Evolutionary conservation across 2,888 invertebrate genomes (phyloP).

Genomic region (Lycocerus yunnanus): DNA sequence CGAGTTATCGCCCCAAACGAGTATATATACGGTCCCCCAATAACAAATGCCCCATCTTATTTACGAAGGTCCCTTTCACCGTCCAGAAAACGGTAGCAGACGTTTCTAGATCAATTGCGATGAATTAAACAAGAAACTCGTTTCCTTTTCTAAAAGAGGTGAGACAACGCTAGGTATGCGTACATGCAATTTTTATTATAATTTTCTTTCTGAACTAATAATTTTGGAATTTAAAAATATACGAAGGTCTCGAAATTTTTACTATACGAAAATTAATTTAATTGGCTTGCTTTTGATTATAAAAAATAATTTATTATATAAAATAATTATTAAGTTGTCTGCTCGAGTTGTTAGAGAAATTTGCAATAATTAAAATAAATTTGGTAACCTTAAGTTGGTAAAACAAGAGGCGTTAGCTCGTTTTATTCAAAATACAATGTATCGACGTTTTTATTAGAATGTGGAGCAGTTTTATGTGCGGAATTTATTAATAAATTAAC

Average conservation of each 20-base stretch:
- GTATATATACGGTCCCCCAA: slow-evolving; percentile 51
- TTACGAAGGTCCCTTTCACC: slow-evolving; percentile 55
- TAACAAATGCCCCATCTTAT: slow-evolving; percentile 44
- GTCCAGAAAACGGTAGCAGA: slow-evolving; percentile 21
- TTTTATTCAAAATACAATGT: not conserved
- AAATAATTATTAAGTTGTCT: not conserved
- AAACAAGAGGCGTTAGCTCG: not conserved
- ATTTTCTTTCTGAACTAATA: not conserved
- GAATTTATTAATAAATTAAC: not conserved
- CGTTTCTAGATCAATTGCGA: not conserved
- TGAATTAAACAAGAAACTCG: not conserved
- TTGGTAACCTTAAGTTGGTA: not conserved
- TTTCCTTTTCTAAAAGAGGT: not conserved
- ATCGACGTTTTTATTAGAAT: not conserved
- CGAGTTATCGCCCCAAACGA: slow-evolving; percentile 40
- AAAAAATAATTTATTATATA: not conserved
- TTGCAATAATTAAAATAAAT: not conserved
- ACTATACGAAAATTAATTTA: not conserved
- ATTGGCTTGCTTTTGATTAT: not conserved
- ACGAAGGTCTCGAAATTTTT: not conserved
- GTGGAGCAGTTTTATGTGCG: not conserved
- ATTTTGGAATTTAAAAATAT: not conserved
- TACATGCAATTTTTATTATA: not conserved
- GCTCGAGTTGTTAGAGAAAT: not conserved
- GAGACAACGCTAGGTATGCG: not conserved